Base-by-base conservation (phyloP, 1,140 invertebrate species). In the Cotesia chilonis region DNA sequence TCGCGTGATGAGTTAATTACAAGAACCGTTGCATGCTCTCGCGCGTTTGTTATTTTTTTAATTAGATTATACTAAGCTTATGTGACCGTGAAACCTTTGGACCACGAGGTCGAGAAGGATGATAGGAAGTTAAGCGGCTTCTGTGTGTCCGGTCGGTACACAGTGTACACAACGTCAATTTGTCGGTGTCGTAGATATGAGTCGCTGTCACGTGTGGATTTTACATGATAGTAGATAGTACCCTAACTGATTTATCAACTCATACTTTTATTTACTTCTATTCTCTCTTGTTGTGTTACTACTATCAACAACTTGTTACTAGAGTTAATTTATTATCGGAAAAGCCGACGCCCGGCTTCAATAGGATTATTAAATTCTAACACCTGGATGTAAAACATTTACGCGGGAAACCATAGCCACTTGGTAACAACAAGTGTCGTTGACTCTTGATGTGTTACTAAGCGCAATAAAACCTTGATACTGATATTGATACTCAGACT, bases 61-160 rank as follows among this genome's bases (percentile, higher is more conserved):
- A 81, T 80, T 83, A 79, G 77, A 80, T 80, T 78, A 71, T 20
- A 64, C 41, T 60, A 41, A 78, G 74, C 37, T 61, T 63, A 70
- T 70, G 70, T 77, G 74, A 72, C 75, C 77, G 72, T 77, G 83
- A 83, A 84, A 83, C 81, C 80, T 78, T 80, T 80, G 72, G 70
- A 75, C 66, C 61, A 77, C 71, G 59, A 47, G 74, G 79, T 82
- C 75, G 65, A 72, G 51, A 28, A 65, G 47, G 41, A 47, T 47
- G 41, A 47, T 47, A 47, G 41, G 36, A 76, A 76, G 69, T 83
- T 83, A 73, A 73, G 63, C 73, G 82, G 82, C 81, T 83, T 83
- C 81, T 81, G 78, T 81, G 68, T 73, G 69, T 70, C 68, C 72
- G 66, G 47, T 70, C 54, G 4, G n/a, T 73, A 37, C 10, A 35